These are phyloP conservation scores for Therioaphis trifolii DNA, from an alignment of 2,888 invertebrate species.

Conservation along the genomic window DNA sequence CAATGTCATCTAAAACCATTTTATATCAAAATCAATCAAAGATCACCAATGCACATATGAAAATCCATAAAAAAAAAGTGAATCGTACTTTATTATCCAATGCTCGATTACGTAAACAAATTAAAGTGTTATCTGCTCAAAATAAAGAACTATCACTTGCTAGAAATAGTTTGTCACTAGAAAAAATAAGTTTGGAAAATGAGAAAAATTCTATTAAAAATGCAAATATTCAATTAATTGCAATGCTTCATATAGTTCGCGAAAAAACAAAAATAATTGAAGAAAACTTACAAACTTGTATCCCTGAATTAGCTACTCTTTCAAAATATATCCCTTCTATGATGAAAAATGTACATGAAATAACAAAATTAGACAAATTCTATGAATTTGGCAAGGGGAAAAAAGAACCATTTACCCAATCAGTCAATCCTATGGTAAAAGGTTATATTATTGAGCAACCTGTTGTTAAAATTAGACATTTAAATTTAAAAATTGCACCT, in stretches of 20 bases:
- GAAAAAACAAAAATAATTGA: background rate
- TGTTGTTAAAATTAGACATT: too few species aligned
- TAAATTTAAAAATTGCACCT: too few species aligned
- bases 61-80: slow-evolving; percentile 18
- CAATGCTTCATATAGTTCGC: background rate
- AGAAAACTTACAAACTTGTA: slow-evolving; percentile 33
- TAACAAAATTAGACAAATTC: background rate
- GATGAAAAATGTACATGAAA: slow-evolving; percentile 23
- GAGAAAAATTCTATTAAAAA: slow-evolving; percentile 23
- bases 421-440: slow-evolving; percentile 22
- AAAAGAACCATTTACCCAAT: slow-evolving; percentile 17
- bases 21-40: slow-evolving; percentile 5
- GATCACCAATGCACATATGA: background rate
- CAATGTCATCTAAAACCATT: too few species aligned
- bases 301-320: slow-evolving; percentile 41
- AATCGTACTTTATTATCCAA: background rate
- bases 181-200: slow-evolving; percentile 27
- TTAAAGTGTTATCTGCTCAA: background rate
- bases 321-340: slow-evolving; percentile 31
- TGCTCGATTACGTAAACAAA: background rate
- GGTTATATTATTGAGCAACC: too few species aligned
- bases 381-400: background rate
- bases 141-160: slow-evolving; percentile 28
- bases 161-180: slow-evolving; percentile 26
- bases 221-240: slow-evolving; percentile 24